Evolutionary conservation across 2,797 vertebrate species (phyloP).

Genomic region (Rhyacichthys aspro): DNA sequence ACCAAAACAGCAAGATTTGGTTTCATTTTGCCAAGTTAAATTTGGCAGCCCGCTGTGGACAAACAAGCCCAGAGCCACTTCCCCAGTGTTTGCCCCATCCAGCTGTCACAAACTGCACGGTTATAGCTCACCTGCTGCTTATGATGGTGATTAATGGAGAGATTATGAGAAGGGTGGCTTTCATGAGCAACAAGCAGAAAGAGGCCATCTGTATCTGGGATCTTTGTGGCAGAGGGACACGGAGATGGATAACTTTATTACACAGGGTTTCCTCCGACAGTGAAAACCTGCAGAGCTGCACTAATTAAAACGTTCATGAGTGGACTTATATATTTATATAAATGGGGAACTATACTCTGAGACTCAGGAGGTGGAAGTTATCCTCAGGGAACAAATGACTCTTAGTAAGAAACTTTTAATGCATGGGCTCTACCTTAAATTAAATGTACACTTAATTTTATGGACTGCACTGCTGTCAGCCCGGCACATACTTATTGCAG

Average conservation of each 20-base stretch:
- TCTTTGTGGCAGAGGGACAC: slow-evolving; percentile 14
- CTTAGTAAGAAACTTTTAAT: slow-evolving; percentile 7
- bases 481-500: no score
- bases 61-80: slow-evolving; percentile 34
- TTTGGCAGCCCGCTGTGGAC: slow-evolving; percentile 23
- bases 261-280: slow-evolving; percentile 10
- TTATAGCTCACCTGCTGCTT: slow-evolving; percentile 65
- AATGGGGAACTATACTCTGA: neutral
- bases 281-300: slow-evolving; percentile 10
- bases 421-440: neutral
- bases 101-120: slow-evolving; percentile 59
- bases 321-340: slow-evolving; percentile 7
- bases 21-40: slow-evolving; percentile 29
- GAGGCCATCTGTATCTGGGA: slow-evolving; percentile 59
- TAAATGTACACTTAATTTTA: neutral
- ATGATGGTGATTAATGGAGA: slow-evolving; percentile 66
- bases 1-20: slow-evolving; percentile 16
- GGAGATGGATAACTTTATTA: slow-evolving; percentile 54
- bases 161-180: slow-evolving; percentile 57
- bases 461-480: no score
- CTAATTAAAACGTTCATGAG: slow-evolving; percentile 12
- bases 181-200: slow-evolving; percentile 65
- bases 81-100: slow-evolving; percentile 30
- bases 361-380: slow-evolving; percentile 4
- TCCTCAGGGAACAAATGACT: slow-evolving; percentile 8